Base-by-base conservation (phyloP, 1,140 invertebrate genomes). In the Marisa cornuarietis region DNA sequence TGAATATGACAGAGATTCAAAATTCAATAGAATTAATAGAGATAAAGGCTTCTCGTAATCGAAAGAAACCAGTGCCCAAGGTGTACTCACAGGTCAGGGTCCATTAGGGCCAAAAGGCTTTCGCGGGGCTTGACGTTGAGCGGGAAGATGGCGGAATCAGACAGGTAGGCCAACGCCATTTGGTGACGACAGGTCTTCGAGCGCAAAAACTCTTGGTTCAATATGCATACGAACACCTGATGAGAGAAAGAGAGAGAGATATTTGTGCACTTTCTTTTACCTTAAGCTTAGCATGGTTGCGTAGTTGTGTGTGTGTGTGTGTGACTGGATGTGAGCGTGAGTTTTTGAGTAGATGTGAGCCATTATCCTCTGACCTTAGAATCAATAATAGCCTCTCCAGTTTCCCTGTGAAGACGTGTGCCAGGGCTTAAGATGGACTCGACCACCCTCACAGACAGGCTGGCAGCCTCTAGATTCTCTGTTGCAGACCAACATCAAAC, bases 181-280 rank as follows among this genome's bases (percentile, higher is more conserved):
- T 89, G 87, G 83, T 89, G 87, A 49, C 85, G 81, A 49, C 88
- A 89, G 74, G 85, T 88, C 78, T 86, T 88, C 6, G 87, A 88
- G 58, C 81, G 81, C 8, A 87, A 79, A n/a, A 85, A 83, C 3
- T 76, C 78, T 63, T 82, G 76, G 78, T 83, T 88, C 73, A 88
- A 71, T 52, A 89, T 66, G 20, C 82, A 85, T 14, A 88, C 78
- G 71, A 87, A 87, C 68, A 88, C 66, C 86, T 88, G 82, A 51
- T 82, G 84, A 65, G 22, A 49, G 24, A 66, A 68, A 74, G 18
- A 81, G 62, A 62, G 80, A 16, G n/a, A n/a, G n/a, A n/a, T n/a
- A 42, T 51, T 16, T 14, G 51, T 65, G 83, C 6, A 52, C 78
- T 6, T 42, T 6, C 31, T 42, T 42, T 42, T 1, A 42, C 31